These are phyloP conservation scores for Megaustenia siamemsis DNA, from an alignment of 2,888 invertebrate genomes.

Conservation along the genomic window DNA sequence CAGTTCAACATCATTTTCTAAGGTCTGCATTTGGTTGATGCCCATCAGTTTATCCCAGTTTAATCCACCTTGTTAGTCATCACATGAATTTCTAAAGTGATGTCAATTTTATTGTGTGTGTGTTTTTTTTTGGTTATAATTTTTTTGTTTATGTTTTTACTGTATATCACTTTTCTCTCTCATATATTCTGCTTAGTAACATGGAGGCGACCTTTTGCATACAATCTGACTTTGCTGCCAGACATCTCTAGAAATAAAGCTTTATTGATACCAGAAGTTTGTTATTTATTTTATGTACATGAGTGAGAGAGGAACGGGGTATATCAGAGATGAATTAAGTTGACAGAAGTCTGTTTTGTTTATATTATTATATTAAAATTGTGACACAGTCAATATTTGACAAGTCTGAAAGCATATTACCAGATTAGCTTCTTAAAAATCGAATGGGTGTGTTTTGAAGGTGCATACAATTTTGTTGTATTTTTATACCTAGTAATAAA, in stretches of 20 bases:
- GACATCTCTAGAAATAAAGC: slow-evolving; percentile 47
- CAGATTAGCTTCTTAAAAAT: no score
- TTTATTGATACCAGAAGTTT: slow-evolving; percentile 23
- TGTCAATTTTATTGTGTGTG: background rate
- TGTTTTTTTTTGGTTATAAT: no score
- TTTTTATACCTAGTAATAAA: no score
- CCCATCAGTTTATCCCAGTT: background rate
- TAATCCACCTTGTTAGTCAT: background rate
- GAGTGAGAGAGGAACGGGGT: no score
- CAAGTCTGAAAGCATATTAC: no score
- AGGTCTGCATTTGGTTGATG: no score
- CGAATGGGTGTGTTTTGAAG: no score
- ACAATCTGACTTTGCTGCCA: slow-evolving; percentile 21
- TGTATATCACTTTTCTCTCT: slow-evolving; percentile 13
- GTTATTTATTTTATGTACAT: background rate
- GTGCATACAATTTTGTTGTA: no score
- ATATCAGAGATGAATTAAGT: no score
- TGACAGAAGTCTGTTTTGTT: no score
- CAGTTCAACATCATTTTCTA: background rate
- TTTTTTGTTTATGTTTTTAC: background rate
- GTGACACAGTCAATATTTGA: no score
- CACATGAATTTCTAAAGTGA: background rate
- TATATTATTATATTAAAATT: no score
- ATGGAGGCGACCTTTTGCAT: slow-evolving; percentile 53
- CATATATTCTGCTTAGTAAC: slow-evolving; percentile 36